Base-by-base conservation (phyloP, 1,140 invertebrate species). In the Goniozus legneri region DNA sequence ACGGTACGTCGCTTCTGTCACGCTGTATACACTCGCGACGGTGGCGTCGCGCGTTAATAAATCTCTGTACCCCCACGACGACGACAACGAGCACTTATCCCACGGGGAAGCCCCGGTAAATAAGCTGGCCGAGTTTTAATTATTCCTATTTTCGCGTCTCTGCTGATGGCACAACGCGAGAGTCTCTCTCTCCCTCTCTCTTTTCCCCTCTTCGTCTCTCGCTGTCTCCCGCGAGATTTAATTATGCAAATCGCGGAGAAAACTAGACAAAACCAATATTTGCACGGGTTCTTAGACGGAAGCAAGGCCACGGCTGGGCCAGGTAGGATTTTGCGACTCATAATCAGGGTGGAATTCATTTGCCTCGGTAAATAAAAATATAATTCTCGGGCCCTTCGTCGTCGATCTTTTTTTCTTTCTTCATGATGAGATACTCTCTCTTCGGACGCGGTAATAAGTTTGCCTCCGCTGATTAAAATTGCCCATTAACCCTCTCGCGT, bases 241-340 rank as follows among this genome's bases (percentile, higher is more conserved):
- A 64, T 64, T 64, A 64, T 64, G 60, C 55, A 64, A 64, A 64
- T 64, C 60, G 52, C 43, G 41, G 53, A 52, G 54, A 54, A n/a
- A 60, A 64, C 60, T 64, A 64, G 62, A 64, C 62, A 62, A 64
- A 64, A 62, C 60, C 60, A 64, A 64, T 71, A 69, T 71, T 73
- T 70, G 64, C 63, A 46, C 37, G 52, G 57, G 51, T 63, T 60
- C 57, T 61, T 57, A 64, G 57, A 62, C 44, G 39, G 49, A 42
- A 41, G 44, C 33, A 51, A 42, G 47, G n/a, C 24, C 4, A 10
- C 24, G 24, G 4, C 4, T 27, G 4, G 47, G 59, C 45, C 48
- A 49, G 59, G 31, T 50, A 51, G 52, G 55, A 60, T 55, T 51
- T 38, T 27, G 50, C 47, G 32, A 60, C 34, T 64, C 50, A 62